A percentile compares a stretch with the other conserved stretches of the same genome.
These are phyloP conservation scores for Tringa solitaria DNA, from an alignment of 2,113 vertebrate genomes.

Conservation along the genomic window DNA sequence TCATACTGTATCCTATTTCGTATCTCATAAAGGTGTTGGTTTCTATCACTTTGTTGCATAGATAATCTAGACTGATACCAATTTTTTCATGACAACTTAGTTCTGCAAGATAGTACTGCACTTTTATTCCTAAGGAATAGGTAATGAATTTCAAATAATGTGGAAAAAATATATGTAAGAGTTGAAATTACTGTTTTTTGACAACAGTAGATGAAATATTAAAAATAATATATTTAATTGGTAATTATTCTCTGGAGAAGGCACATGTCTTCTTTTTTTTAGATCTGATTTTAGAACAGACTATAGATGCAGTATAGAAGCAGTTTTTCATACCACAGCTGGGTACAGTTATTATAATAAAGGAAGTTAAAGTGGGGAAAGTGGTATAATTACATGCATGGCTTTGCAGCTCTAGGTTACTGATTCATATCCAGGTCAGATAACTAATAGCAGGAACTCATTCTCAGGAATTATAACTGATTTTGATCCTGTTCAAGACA, in stretches of 20 bases:
- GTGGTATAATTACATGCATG: background rate
- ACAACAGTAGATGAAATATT: background rate
- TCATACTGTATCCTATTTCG: background rate
- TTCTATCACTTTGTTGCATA: slow-evolving; percentile 27
- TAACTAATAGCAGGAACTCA: background rate
- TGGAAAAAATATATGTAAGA: background rate
- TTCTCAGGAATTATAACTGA: background rate
- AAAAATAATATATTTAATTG: background rate
- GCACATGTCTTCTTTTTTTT: background rate
- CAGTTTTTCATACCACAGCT: background rate
- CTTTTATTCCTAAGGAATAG: background rate
- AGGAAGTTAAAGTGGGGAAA: background rate
- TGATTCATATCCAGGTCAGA: slow-evolving; percentile 27
- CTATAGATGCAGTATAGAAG: background rate
- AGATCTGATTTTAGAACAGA: background rate
- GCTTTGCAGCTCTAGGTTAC: slow-evolving; percentile 12
- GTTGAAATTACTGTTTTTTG: background rate
- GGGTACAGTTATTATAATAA: background rate
- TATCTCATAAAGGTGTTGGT: background rate
- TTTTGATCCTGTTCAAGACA: background rate
- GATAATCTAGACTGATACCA: background rate
- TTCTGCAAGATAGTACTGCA: background rate
- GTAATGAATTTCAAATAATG: background rate
- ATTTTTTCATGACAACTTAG: background rate
- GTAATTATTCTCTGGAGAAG: background rate